Percentiles rank a stretch among this genome's conserved stretches.
Evolutionary conservation across 2,797 vertebrate species (phyloP).

Genomic region (Leptodactylus fallax): DNA sequence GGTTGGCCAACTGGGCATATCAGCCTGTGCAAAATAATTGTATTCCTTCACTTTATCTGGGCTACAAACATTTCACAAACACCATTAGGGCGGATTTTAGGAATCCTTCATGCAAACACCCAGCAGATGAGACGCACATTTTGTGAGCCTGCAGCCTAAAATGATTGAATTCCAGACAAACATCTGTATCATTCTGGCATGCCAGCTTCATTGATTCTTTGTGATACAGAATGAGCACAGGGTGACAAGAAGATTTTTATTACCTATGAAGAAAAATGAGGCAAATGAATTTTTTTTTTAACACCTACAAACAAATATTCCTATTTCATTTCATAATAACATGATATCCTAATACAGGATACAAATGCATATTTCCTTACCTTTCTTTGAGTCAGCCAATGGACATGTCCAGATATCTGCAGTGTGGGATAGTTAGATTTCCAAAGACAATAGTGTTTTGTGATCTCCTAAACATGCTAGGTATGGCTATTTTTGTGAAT

Average conservation of each 20-base stretch:
- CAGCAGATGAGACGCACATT: conserved; percentile 37
- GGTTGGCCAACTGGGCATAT: conserved; percentile 50
- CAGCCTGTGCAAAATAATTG: conserved; percentile 33
- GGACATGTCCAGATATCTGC: too few relatives aligned
- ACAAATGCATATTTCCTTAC: too few relatives aligned
- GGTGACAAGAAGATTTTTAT: conserved; percentile 22
- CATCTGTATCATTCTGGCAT: conserved; percentile 50
- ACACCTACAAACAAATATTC: background rate
- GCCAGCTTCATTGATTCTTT: conserved; percentile 45
- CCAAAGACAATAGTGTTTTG: too few relatives aligned
- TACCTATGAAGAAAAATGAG: conserved; percentile 30
- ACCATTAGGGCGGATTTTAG: conserved; percentile 29
- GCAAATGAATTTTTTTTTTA: background rate
- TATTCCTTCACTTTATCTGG: conserved; percentile 33
- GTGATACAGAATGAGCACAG: conserved; percentile 47
- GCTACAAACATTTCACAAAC: conserved; percentile 16
- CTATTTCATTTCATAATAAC: background rate
- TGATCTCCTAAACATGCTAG: too few relatives aligned
- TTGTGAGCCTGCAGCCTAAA: conserved; percentile 46
- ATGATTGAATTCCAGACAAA: conserved; percentile 55
- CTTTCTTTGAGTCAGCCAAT: too few relatives aligned
- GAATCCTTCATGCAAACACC: conserved; percentile 55
- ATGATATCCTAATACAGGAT: background rate
- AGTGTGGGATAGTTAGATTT: too few relatives aligned
- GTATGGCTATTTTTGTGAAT: too few relatives aligned